phyloP scores from a whole-genome alignment of 2,888 invertebrate species.

The Drosophila pseudotakahashii region DNA sequence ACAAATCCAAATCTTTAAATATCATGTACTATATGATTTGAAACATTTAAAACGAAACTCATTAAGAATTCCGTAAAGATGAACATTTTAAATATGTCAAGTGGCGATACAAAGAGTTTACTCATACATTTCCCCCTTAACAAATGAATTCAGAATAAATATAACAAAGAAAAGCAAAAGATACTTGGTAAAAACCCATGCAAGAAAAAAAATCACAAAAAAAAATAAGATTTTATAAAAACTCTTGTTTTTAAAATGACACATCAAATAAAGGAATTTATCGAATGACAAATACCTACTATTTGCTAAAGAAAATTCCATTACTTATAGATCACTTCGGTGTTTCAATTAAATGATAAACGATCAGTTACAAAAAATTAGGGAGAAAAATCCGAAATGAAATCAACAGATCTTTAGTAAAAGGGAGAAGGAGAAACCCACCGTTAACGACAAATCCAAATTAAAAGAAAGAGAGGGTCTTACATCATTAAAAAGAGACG shows the following conservation, averaged over 20 bases:
- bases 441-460: constrained; percentile 8
- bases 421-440: neutral
- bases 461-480: constrained; percentile 15
- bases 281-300: neutral
- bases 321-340: neutral
- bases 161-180: neutral
- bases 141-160: neutral
- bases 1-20: too few species aligned
- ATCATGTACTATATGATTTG: too few species aligned
- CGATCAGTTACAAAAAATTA: constrained; percentile 6
- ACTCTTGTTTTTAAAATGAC: too few species aligned
- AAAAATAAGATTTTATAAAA: neutral
- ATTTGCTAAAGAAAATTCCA: neutral
- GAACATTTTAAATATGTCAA: neutral
- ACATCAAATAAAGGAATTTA: neutral
- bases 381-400: constrained; percentile 2
- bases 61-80: too few species aligned
- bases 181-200: neutral
- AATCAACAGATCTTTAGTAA: constrained; percentile 8
- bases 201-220: neutral
- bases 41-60: too few species aligned
- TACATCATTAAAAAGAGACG: constrained; percentile 12
- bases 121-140: neutral
- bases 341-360: constrained; percentile 16
- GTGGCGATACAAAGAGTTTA: neutral